A percentile compares a stretch with the other conserved stretches of the same genome.
Conservation (phyloP, 2,888 invertebrate species). For the Sminthurides aquaticus region DNA sequence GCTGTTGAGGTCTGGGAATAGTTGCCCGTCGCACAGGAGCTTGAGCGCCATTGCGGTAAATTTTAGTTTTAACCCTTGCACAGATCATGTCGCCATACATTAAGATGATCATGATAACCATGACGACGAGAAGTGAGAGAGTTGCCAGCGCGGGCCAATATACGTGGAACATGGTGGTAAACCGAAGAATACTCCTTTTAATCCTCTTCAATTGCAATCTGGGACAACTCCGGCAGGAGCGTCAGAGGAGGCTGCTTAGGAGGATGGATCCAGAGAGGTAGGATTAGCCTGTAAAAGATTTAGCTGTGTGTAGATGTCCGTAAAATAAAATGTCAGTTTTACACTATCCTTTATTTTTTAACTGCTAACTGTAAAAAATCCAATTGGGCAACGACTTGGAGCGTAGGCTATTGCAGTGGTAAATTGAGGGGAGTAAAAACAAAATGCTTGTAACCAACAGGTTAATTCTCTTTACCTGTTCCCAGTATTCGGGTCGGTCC, state of each 20-base stretch:
- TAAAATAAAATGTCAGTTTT: background rate
- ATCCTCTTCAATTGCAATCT: background rate
- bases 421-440: too few relatives aligned
- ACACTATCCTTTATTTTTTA: too few relatives aligned
- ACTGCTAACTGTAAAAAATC: too few relatives aligned
- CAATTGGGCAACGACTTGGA: too few relatives aligned
- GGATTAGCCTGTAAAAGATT: slow-evolving; percentile 60
- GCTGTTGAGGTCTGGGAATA: background rate
- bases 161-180: slow-evolving; percentile 58
- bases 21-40: background rate
- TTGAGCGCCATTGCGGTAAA: slow-evolving; percentile 9
- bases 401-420: too few relatives aligned
- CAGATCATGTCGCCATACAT: slow-evolving; percentile 67
- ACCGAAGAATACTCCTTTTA: background rate
- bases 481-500: slow-evolving; percentile 57
- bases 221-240: slow-evolving; percentile 38
- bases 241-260: slow-evolving; percentile 66
- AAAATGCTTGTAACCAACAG: too few relatives aligned
- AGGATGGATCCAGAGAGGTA: slow-evolving; percentile 74
- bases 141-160: slow-evolving; percentile 71
- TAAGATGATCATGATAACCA: slow-evolving; percentile 66
- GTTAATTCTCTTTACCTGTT: slow-evolving; percentile 37
- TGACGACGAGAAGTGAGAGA: slow-evolving; percentile 64
- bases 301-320: too few relatives aligned
- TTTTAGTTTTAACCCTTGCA: slow-evolving; percentile 33